Conservation (phyloP, 1,140 invertebrate genomes). For the Hetaerina americana region DNA sequence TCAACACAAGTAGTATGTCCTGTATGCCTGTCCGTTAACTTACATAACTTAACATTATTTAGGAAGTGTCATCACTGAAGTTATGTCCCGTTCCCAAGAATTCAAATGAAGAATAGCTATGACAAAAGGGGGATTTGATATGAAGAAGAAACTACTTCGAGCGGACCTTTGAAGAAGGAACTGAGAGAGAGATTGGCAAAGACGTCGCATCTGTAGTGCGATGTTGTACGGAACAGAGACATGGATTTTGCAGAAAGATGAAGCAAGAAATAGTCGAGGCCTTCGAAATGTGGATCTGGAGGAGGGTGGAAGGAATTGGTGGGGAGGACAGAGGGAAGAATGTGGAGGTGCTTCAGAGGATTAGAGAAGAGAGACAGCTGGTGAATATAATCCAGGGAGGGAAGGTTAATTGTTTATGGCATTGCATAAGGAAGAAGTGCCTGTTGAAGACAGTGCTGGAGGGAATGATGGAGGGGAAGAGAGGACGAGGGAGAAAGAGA, state of each 20-base stretch:
- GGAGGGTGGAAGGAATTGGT: neutral
- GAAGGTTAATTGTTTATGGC: neutral
- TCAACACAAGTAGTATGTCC: no score
- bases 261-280: neutral
- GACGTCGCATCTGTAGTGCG: neutral
- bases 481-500: neutral
- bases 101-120: neutral
- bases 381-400: neutral
- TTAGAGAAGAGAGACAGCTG: neutral
- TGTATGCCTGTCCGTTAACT: no score
- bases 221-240: neutral
- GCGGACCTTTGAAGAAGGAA: neutral
- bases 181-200: neutral
- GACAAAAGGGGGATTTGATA: neutral
- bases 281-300: neutral
- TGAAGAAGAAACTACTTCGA: neutral
- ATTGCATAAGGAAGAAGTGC: neutral
- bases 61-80: no score
- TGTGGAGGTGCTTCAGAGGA: neutral
- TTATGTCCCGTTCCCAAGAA: neutral
- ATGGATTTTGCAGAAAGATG: neutral
- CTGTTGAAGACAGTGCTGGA: neutral
- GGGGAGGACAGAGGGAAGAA: neutral
- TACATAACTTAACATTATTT: no score
- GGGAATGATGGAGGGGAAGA: neutral